Evolutionary conservation across 2,888 invertebrate genomes (phyloP).

Genomic region (Ypsolopha scabrella): DNA sequence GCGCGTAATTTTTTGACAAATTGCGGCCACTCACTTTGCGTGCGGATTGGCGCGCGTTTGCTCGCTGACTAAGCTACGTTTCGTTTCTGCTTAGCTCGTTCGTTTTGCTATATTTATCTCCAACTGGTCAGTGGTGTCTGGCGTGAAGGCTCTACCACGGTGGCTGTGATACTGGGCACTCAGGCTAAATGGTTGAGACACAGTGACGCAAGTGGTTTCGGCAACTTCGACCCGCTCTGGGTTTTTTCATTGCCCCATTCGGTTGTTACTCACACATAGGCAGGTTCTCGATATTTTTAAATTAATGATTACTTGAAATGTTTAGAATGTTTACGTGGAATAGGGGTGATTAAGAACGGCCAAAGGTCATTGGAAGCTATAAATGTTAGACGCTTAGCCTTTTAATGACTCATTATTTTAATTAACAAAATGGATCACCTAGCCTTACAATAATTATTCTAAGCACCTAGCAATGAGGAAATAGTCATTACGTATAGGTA

Average conservation of each 20-base stretch:
- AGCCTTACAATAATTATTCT: no score
- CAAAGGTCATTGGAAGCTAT: no score
- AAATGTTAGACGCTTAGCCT: no score
- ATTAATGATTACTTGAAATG: neutral
- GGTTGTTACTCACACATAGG: constrained; percentile 16
- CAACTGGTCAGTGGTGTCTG: constrained; percentile 21
- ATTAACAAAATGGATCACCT: no score
- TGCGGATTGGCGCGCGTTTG: constrained; percentile 38
- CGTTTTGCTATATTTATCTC: constrained; percentile 28
- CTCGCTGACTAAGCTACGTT: constrained; percentile 35
- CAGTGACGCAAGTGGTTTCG: constrained; percentile 59
- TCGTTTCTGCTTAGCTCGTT: constrained; percentile 25
- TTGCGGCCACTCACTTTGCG: constrained; percentile 24
- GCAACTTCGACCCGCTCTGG: constrained; percentile 30
- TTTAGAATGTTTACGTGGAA: neutral
- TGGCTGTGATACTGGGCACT: neutral
- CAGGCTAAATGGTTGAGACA: neutral
- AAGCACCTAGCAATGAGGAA: no score
- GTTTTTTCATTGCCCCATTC: constrained; percentile 42
- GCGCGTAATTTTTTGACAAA: constrained; percentile 27
- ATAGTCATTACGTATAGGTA: no score
- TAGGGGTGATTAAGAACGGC: neutral
- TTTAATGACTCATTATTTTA: no score
- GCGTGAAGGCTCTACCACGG: neutral
- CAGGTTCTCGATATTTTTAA: neutral